Percentiles rank a stretch among this genome's conserved stretches.
These are phyloP conservation scores for Prionailurus bengalensis DNA, from an alignment of 2,113 vertebrate species.

Conservation along the genomic window DNA sequence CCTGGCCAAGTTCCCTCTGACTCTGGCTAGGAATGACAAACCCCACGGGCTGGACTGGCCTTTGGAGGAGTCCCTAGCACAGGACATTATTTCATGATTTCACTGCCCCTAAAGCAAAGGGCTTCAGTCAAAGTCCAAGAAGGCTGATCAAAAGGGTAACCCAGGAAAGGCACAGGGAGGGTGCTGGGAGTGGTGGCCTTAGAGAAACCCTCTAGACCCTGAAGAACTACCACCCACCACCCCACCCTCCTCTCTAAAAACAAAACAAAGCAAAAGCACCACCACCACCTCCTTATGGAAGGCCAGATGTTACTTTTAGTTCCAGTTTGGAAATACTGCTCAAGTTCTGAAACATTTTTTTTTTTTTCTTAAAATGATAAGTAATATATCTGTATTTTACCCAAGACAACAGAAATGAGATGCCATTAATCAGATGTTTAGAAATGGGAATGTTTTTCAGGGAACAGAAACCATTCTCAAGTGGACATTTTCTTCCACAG, in stretches of 20 bases:
- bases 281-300: background rate
- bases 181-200: background rate
- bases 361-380: background rate
- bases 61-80: background rate
- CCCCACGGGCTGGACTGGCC: conserved; percentile 2
- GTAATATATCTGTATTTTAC: conserved; percentile 18
- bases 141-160: background rate
- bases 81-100: conserved; percentile 55
- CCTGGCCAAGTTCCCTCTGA: conserved; percentile 54
- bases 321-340: conserved; percentile 31
- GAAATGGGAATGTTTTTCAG: conserved; percentile 20
- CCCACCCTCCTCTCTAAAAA: background rate
- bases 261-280: conserved; percentile 30
- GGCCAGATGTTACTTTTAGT: conserved; percentile 17
- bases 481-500: background rate
- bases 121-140: background rate
- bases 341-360: background rate
- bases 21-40: background rate
- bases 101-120: background rate
- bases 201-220: background rate
- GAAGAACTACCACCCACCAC: background rate
- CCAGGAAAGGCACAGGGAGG: background rate
- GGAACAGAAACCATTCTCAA: background rate
- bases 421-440: conserved; percentile 20
- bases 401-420: conserved; percentile 23